Evolutionary conservation across 2,888 invertebrate species (phyloP).

Genomic region (Pimpla rufipes): DNA sequence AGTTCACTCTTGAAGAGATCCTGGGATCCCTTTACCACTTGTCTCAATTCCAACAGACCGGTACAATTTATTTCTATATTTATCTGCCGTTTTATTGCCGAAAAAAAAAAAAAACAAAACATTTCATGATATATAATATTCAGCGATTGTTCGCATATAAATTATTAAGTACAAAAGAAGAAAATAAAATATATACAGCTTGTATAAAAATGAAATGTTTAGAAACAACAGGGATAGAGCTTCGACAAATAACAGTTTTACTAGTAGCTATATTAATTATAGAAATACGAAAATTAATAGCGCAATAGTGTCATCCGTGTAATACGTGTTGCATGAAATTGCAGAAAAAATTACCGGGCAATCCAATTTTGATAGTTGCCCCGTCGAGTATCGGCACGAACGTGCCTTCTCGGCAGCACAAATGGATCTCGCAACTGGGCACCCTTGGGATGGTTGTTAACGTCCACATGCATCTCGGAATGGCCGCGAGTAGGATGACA

Average conservation of each 20-base stretch:
- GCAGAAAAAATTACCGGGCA: slow-evolving; percentile 89
- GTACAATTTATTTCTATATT: slow-evolving; percentile 86
- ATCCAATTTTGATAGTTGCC: slow-evolving; percentile 89
- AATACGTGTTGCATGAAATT: slow-evolving; percentile 67
- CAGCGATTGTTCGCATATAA: too few relatives aligned
- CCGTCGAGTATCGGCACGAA: slow-evolving; percentile 86
- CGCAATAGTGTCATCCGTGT: neutral
- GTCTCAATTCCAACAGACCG: slow-evolving; percentile 88
- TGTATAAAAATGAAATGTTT: too few relatives aligned
- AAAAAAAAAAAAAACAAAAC: too few relatives aligned
- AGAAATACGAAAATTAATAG: neutral
- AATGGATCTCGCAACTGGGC: slow-evolving; percentile 90
- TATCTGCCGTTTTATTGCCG: too few relatives aligned
- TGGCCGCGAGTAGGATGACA: slow-evolving; percentile 84
- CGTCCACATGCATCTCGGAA: slow-evolving; percentile 87
- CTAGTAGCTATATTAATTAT: too few relatives aligned
- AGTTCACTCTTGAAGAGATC: slow-evolving; percentile 89
- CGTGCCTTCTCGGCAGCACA: slow-evolving; percentile 87
- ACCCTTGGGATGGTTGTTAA: slow-evolving; percentile 90
- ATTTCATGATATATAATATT: too few relatives aligned
- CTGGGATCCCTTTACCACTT: slow-evolving; percentile 91
- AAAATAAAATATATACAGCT: too few relatives aligned
- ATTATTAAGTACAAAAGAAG: too few relatives aligned
- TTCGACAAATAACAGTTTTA: too few relatives aligned
- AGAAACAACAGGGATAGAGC: too few relatives aligned